These are phyloP conservation scores for Caenorhabditis angaria DNA, from an alignment of 2,888 invertebrate genomes.

Conservation along the genomic window DNA sequence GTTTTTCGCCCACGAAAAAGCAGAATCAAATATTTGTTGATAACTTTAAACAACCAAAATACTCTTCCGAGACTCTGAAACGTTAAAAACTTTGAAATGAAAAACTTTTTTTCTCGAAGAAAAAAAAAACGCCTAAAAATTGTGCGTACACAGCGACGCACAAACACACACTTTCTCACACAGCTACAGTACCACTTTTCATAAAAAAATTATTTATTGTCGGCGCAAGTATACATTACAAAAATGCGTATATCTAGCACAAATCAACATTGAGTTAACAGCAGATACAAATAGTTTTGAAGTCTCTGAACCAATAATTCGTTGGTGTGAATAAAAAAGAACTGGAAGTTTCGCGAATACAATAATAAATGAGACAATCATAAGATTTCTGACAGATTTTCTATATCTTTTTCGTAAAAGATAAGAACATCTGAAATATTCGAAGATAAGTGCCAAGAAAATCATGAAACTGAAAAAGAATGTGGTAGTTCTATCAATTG, in stretches of 20 bases:
- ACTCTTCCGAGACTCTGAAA: background rate
- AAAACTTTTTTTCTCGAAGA: conserved; percentile 12
- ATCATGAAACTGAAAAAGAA: background rate
- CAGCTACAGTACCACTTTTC: background rate
- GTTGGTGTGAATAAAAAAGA: background rate
- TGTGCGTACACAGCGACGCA: conserved; percentile 15
- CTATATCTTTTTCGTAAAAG: background rate
- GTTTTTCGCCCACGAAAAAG: too few species aligned
- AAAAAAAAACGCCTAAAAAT: too few species aligned
- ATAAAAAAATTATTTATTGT: background rate
- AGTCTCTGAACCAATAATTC: background rate
- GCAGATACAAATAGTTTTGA: background rate
- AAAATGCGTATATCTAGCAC: background rate
- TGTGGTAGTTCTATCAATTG: background rate
- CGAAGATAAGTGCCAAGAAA: background rate
- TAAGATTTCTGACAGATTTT: too few species aligned
- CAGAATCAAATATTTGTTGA: background rate
- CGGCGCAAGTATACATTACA: background rate
- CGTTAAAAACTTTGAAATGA: background rate
- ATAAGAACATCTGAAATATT: background rate
- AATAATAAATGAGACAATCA: too few species aligned
- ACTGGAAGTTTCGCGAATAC: too few species aligned
- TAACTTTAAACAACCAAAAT: background rate
- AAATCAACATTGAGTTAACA: background rate
- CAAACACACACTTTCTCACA: background rate